phyloP scores from a whole-genome alignment of 2,113 vertebrate genomes.

The Axis porcinus region DNA sequence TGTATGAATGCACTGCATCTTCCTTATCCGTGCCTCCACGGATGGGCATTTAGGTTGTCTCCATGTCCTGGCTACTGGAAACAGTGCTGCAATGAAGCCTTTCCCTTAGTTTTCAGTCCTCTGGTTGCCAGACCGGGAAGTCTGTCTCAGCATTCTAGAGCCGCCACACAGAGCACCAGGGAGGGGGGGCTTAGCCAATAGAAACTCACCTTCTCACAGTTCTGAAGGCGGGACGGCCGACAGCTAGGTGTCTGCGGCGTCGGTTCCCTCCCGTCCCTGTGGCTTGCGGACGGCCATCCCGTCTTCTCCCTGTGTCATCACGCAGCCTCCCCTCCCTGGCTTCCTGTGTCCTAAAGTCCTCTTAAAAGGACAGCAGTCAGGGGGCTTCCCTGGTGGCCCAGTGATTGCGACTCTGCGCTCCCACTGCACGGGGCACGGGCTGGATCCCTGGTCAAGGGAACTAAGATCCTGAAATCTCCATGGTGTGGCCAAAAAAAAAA shows the following conservation, averaged over 20 bases:
- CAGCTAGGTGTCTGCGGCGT: no score
- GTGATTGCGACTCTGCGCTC: neutral
- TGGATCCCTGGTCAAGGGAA: neutral
- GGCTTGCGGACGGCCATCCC: rapidly evolving
- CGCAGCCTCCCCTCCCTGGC: neutral
- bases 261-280: no score
- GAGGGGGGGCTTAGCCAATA: neutral
- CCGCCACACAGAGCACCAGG: neutral
- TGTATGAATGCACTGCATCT: neutral
- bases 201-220: neutral
- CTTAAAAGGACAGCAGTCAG: neutral
- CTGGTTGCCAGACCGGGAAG: neutral
- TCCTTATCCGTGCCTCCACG: neutral
- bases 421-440: neutral
- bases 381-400: neutral
- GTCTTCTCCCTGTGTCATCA: neutral
- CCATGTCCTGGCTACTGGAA: neutral
- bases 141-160: no score
- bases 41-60: neutral
- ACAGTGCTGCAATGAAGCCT: neutral
- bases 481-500: rapidly evolving
- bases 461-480: neutral
- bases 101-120: neutral
- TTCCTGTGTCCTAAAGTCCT: neutral
- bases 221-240: neutral